A percentile compares a stretch with the other conserved stretches of the same genome.
These are phyloP conservation scores for Calephelis virginiensis DNA, from an alignment of 1,140 invertebrate species.

Conservation along the genomic window DNA sequence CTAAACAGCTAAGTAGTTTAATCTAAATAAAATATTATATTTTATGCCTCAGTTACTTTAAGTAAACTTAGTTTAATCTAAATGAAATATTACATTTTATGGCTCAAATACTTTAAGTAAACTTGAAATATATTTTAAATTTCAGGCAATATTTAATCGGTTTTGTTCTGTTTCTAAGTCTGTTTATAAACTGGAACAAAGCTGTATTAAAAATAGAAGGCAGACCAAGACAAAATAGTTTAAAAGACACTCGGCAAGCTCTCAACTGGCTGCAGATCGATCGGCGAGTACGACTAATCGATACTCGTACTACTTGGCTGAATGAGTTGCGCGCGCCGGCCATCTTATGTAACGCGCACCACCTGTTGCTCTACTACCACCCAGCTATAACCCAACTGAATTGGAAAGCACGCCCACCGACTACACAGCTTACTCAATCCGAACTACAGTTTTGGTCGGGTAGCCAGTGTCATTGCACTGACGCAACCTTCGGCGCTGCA, in stretches of 20 bases:
- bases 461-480: slow-evolving; percentile 67
- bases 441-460: slow-evolving; percentile 47
- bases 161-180: background rate
- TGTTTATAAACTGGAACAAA: slow-evolving; percentile 12
- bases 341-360: slow-evolving; percentile 69
- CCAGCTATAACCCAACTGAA: slow-evolving; percentile 56
- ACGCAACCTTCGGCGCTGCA: slow-evolving; percentile 68
- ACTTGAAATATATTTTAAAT: too few species aligned
- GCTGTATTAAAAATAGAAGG: slow-evolving; percentile 44
- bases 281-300: slow-evolving; percentile 63
- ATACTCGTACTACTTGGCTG: slow-evolving; percentile 65
- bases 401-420: slow-evolving; percentile 40
- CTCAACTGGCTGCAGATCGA: slow-evolving; percentile 50
- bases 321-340: slow-evolving; percentile 69
- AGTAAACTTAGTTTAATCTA: too few species aligned
- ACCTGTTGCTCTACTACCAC: slow-evolving; percentile 73
- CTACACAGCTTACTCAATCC: slow-evolving; percentile 32
- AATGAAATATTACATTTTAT: too few species aligned
- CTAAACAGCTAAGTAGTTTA: too few species aligned
- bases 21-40: too few species aligned
- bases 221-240: slow-evolving; percentile 47
- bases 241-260: slow-evolving; percentile 47
- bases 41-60: too few species aligned
- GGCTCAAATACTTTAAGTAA: too few species aligned
- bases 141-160: too few species aligned